A percentile compares a stretch with the other conserved stretches of the same genome.
phyloP scores from a whole-genome alignment of 2,888 invertebrate species.

The Lomographa bimaculata region DNA sequence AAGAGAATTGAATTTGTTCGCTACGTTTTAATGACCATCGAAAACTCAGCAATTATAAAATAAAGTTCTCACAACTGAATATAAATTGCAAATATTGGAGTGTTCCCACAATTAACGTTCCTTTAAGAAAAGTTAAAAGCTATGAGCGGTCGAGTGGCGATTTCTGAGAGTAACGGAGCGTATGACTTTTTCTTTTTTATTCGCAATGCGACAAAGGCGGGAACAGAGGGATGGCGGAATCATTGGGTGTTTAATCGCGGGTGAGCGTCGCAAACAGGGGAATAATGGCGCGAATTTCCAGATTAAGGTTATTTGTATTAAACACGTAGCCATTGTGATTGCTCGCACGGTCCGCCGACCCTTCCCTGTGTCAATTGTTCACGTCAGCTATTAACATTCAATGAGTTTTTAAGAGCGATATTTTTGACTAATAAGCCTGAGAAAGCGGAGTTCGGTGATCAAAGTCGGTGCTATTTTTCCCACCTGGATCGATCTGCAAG shows the following conservation, averaged over 20 bases:
- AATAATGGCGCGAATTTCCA: slow-evolving; percentile 55
- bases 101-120: slow-evolving; percentile 71
- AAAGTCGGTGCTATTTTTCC: slow-evolving; percentile 18
- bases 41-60: slow-evolving; percentile 54
- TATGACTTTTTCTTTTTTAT: slow-evolving; percentile 24
- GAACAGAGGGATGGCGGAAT: slow-evolving; percentile 43
- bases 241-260: slow-evolving; percentile 67
- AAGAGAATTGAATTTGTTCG: slow-evolving; percentile 49
- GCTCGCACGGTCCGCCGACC: slow-evolving; percentile 53
- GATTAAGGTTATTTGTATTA: slow-evolving; percentile 75
- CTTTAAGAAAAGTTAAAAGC: slow-evolving; percentile 46
- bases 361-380: slow-evolving; percentile 47
- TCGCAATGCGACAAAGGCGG: slow-evolving; percentile 53
- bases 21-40: slow-evolving; percentile 45
- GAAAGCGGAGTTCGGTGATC: slow-evolving; percentile 43
- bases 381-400: slow-evolving; percentile 47
- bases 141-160: slow-evolving; percentile 67
- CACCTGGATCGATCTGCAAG: neutral
- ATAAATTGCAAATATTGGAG: slow-evolving; percentile 59
- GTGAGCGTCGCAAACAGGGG: slow-evolving; percentile 64
- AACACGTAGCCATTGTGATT: slow-evolving; percentile 65
- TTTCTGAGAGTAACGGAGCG: slow-evolving; percentile 43
- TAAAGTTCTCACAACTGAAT: slow-evolving; percentile 66
- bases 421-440: slow-evolving; percentile 57
- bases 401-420: slow-evolving; percentile 47